Conservation (phyloP, 2,113 vertebrate species). For the Nyctereutes procyonoides region DNA sequence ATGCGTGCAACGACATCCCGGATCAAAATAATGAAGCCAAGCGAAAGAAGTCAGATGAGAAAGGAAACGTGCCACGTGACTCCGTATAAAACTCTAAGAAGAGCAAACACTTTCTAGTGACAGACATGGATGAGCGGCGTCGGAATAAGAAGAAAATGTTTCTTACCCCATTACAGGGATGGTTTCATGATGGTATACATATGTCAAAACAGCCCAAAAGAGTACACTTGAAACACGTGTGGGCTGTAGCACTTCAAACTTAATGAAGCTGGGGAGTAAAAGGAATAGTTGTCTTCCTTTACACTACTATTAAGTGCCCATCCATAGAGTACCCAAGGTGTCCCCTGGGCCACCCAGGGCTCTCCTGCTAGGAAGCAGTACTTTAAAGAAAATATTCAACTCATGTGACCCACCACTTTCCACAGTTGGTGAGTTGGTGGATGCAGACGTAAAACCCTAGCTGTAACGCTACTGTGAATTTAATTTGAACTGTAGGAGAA, state of each 20-base stretch:
- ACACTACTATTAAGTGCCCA: too few relatives aligned
- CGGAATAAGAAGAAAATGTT: neutral
- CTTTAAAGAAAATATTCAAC: neutral
- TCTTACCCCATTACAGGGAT: neutral
- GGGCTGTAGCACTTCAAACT: neutral
- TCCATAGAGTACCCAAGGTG: rapidly evolving
- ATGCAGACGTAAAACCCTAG: neutral
- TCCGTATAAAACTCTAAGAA: neutral
- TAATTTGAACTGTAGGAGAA: neutral
- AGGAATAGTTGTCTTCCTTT: neutral
- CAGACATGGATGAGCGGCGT: neutral
- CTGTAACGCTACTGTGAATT: neutral
- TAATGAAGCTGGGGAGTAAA: neutral
- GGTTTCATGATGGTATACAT: neutral
- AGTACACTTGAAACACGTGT: neutral
- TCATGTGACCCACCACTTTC: rapidly evolving
- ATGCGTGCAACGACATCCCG: rapidly evolving
- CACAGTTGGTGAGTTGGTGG: neutral
- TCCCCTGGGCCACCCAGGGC: neutral
- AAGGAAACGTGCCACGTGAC: neutral
- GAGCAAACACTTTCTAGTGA: neutral
- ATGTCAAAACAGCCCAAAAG: neutral
- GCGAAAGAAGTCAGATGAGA: neutral
- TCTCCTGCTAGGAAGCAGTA: neutral
- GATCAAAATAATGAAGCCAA: neutral